Evolutionary conservation across 2,113 vertebrate species (phyloP).

Genomic region (Neoarius graeffei): DNA sequence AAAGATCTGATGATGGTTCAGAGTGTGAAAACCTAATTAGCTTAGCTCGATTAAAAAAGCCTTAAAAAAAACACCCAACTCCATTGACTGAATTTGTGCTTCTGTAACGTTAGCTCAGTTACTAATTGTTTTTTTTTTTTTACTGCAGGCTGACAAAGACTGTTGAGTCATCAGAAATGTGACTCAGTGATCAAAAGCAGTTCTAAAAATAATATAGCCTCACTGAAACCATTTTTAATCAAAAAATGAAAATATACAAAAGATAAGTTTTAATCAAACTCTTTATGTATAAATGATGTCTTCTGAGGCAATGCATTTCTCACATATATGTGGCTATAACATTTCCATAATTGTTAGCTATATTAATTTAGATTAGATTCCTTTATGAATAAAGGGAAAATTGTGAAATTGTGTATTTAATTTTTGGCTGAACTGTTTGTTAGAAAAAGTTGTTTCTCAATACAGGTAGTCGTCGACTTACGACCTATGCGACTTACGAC

Average conservation of each 20-base stretch:
- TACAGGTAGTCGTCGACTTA: too few relatives aligned
- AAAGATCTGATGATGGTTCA: background rate
- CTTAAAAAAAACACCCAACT: background rate
- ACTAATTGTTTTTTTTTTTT: background rate
- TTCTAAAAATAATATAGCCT: background rate
- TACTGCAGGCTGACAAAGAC: background rate
- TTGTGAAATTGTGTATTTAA: background rate
- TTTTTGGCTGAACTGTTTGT: background rate
- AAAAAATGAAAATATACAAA: conserved; percentile 1
- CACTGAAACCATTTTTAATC: background rate
- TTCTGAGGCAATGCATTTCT: background rate
- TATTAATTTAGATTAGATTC: background rate
- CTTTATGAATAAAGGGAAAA: background rate
- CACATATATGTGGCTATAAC: background rate
- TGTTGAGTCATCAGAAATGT: background rate
- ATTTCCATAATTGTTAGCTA: background rate
- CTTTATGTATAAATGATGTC: background rate
- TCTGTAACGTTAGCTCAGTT: background rate
- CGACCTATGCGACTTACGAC: too few relatives aligned
- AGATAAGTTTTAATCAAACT: background rate
- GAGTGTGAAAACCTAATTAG: background rate
- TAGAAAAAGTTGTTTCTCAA: background rate
- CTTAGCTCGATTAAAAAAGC: background rate
- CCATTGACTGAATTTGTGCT: background rate
- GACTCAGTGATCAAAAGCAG: background rate